A percentile compares a stretch with the other conserved stretches of the same genome.
Evolutionary conservation across 2,888 invertebrate species (phyloP).

Genomic region (Phorcus lineatus): DNA sequence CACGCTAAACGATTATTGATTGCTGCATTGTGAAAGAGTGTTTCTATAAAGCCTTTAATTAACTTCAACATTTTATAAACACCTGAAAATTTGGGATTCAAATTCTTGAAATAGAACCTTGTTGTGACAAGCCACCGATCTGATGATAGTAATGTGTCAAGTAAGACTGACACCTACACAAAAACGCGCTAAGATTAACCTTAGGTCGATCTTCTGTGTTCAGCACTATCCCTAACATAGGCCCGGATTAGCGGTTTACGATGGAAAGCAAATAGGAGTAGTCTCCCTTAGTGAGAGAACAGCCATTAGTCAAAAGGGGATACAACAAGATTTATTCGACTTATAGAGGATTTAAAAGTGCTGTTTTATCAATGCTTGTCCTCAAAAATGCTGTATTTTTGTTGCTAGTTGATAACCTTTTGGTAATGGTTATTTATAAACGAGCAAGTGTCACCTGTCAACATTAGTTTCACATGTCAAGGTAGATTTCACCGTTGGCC

Average conservation of each 20-base stretch:
- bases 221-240: not conserved
- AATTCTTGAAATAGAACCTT: not conserved
- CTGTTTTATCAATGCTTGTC: conserved; percentile 3
- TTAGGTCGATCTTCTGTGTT: not conserved
- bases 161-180: not conserved
- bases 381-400: conserved; percentile 16
- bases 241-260: not conserved
- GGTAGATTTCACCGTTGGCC: not conserved
- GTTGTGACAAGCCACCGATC: not conserved
- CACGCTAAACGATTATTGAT: too few species aligned
- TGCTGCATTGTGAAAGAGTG: too few species aligned
- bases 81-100: not conserved
- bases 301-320: conserved; percentile 14
- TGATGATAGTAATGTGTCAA: not conserved
- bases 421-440: conserved; percentile 6
- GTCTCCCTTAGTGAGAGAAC: not conserved
- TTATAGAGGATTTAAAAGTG: not conserved
- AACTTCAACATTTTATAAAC: too few species aligned
- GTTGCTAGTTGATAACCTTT: conserved; percentile 11
- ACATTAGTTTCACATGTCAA: not conserved
- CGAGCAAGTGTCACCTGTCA: not conserved
- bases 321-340: not conserved
- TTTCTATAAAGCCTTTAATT: too few species aligned
- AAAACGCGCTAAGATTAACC: not conserved
- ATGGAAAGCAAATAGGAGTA: not conserved